Conservation (phyloP, 2,797 vertebrate genomes). For the Valencia hispanica region DNA sequence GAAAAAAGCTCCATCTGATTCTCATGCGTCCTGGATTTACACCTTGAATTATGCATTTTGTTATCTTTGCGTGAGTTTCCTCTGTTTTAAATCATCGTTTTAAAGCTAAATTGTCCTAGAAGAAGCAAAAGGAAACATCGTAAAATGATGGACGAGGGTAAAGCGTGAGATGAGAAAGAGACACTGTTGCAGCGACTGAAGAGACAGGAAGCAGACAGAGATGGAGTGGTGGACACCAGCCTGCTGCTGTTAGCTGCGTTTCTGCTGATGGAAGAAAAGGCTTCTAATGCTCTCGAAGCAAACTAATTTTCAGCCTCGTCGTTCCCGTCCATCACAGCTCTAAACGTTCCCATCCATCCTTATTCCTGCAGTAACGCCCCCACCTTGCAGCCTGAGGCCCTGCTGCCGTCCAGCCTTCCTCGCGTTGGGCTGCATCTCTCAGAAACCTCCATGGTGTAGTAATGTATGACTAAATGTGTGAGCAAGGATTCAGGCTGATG, state of each 20-base stretch:
- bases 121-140: not conserved
- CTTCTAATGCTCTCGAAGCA: constrained; percentile 3
- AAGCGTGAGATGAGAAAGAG: not conserved
- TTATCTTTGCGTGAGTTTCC: not conserved
- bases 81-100: not conserved
- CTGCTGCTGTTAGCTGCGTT: constrained; percentile 21
- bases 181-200: not conserved
- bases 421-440: not conserved
- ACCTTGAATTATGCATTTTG: not conserved
- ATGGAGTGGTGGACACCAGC: not conserved
- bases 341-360: too few species aligned
- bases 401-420: not conserved
- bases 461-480: not conserved
- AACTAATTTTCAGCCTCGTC: constrained; percentile 12
- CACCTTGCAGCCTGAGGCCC: constrained; percentile 5
- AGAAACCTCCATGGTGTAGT: constrained; percentile 1
- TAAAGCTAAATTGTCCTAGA: not conserved
- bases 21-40: too few species aligned
- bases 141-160: too few species aligned
- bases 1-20: not conserved
- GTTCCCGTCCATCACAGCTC: constrained; percentile 1
- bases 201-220: not conserved
- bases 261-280: constrained; percentile 30
- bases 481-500: not conserved
- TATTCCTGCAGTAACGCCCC: constrained; percentile 1